Evolutionary conservation across 2,797 vertebrate species (phyloP).

Genomic region (Coracias cyanogaster): DNA sequence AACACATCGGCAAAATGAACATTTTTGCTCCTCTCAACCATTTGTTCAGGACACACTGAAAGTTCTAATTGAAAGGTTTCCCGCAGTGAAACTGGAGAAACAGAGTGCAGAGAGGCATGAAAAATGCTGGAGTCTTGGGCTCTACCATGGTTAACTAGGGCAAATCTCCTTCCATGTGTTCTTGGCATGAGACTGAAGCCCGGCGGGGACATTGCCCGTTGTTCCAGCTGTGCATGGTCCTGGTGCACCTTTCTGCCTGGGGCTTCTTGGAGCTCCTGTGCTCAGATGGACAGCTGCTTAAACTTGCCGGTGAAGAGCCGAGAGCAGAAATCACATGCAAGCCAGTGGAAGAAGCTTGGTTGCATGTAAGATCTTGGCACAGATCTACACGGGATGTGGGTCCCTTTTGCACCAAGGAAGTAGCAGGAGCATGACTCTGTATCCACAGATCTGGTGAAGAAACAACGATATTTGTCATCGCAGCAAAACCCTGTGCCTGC

Average conservation of each 20-base stretch:
- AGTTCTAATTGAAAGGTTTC: fast-evolving
- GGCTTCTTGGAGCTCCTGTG: not conserved
- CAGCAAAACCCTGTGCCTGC: not conserved
- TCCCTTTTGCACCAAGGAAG: not conserved
- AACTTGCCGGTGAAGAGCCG: not conserved
- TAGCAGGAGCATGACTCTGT: fast-evolving
- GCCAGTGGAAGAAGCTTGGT: not conserved
- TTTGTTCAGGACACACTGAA: fast-evolving
- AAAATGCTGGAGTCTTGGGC: not conserved
- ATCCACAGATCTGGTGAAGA: not conserved
- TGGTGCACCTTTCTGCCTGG: not conserved
- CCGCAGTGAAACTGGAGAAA: not conserved
- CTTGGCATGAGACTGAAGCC: not conserved
- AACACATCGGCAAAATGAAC: fast-evolving
- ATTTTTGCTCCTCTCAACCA: not conserved
- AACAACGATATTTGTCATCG: fast-evolving
- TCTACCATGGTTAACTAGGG: fast-evolving
- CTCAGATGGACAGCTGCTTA: not conserved
- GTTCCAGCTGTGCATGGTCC: not conserved
- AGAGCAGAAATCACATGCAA: not conserved
- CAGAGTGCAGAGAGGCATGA: not conserved
- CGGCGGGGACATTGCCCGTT: fast-evolving
- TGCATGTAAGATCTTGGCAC: fast-evolving
- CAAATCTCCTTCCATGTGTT: not conserved
- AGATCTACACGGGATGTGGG: fast-evolving